Evolutionary conservation across 2,113 vertebrate species (phyloP), one percentile per base, ranked within the genome.

Genomic region (Coracopsis vasa): DNA sequence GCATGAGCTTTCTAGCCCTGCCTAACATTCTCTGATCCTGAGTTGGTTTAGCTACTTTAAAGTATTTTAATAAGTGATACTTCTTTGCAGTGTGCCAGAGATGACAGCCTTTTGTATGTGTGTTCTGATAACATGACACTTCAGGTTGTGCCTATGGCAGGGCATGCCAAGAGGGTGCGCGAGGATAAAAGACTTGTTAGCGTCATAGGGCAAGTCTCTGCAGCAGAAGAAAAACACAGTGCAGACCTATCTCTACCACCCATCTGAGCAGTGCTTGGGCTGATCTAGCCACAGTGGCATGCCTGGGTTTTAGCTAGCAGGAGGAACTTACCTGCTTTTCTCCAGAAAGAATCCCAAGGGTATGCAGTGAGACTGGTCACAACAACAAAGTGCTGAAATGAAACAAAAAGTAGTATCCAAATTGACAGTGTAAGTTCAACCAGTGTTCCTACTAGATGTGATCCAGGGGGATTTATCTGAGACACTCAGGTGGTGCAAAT

Each of bases 121-220:
- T 79, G 56, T 35, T 87, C 51, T 70, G 42, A 20, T 48, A 45
- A 89, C 48, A 13, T 28, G 61, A 67, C 20, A 29, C 14, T 47
- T 51, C 58, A 24, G 35, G 35, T 45, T 81, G 9, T 72, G 78
- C 70, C 72, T 35, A 20, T 0, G 0, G 61, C 65, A 74, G 35
- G 27, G 41, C 10, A 7, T 54, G 66, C 56, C 56, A 85, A 67
- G 73, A 64, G 19, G 35, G 45, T 83, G 39, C 0, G 0, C 0
- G 2, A 75, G 72, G 37, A 31, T 58, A 18, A 69, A 71, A 82
- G 51, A 67, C 33, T 33, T 67, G 50, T 48, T 78, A 42, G 35
- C 3, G 1, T 42, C 42, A 16, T 2, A 87, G 33, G 56, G 67
- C 51, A 79, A 51, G 8, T 35, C 42, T 61, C 16, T 58, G 44